These are phyloP conservation scores for Numenius arquata DNA, from an alignment of 2,113 vertebrate species.

Conservation along the genomic window DNA sequence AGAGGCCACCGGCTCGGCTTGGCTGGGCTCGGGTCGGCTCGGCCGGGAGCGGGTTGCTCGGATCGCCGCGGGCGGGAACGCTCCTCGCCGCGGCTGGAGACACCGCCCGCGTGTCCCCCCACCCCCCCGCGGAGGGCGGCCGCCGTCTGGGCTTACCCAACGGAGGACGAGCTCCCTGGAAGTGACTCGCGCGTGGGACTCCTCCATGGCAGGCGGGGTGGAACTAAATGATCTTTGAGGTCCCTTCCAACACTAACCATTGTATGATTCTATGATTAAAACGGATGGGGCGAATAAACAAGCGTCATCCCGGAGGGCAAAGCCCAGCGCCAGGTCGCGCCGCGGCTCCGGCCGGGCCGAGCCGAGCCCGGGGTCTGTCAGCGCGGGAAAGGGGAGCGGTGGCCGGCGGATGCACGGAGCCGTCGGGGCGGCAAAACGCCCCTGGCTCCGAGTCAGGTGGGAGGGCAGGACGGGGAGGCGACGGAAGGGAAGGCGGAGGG, in stretches of 20 bases:
- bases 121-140: not conserved
- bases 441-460: not conserved
- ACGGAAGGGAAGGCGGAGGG: not conserved
- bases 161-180: not conserved
- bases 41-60: not conserved
- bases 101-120: not conserved
- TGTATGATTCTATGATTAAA: not conserved
- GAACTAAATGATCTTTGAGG: no score
- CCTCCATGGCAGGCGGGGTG: no score
- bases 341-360: not conserved
- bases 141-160: not conserved
- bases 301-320: no score
- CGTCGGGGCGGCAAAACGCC: not conserved
- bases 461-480: not conserved
- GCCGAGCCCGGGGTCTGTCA: not conserved
- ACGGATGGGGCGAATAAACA: not conserved
- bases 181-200: not conserved
- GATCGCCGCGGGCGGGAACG: no score
- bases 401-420: not conserved
- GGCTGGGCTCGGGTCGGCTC: not conserved
- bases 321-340: not conserved
- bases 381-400: not conserved
- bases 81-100: not conserved
- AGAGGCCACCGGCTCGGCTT: not conserved
- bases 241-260: no score